Evolutionary conservation across 2,888 invertebrate genomes (phyloP), one percentile per base, ranked within the genome.

Genomic region (Dicyrtoma fusca): DNA sequence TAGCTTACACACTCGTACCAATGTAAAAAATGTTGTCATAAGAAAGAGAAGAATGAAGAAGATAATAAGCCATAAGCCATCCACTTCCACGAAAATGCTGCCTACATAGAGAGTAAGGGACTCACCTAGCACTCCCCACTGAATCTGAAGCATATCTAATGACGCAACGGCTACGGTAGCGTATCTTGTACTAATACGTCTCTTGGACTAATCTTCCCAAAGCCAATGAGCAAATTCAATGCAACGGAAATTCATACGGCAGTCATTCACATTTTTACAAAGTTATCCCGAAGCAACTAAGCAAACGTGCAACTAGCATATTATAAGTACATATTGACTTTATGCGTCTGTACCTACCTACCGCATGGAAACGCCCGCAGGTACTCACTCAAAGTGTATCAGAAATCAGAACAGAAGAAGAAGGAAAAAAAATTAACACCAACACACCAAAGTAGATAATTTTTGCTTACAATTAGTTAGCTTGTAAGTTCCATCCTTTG

Each of bases 241-340:
- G 62, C 62, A 63, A 44, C 62, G 62, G 62, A 63, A 63, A 63
- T 63, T 63, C 62, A 19, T 34, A 34, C 34, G 34, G 21, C 17
- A 53, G 53, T 45, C 42, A 44, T 63, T 19, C 44, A 19, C 44
- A 34, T 19, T n/a, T 42, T 42, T 19, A 34, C 61, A 34, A 26
- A 14, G 34, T 34, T 8, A 34, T 34, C 34, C 3, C 8, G 34
- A 34, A 34, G 34, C 4, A 34, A 34, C 34, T 34, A 34, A 34
- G 34, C 34, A 5, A 8, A 34, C 34, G 34, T 34, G 8, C 34
- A 8, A 34, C 34, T 34, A 3, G 1, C 1, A 49, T 49, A 49
- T 11, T 49, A 3, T 53, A 19, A 26, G 34, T 59, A 51, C 21
- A 51, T 49, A 64, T 65, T 65, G 65, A 51, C 25, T 49, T 64